Evolutionary conservation across 2,797 vertebrate species (phyloP).

Genomic region (Notamacropus eugenii): DNA sequence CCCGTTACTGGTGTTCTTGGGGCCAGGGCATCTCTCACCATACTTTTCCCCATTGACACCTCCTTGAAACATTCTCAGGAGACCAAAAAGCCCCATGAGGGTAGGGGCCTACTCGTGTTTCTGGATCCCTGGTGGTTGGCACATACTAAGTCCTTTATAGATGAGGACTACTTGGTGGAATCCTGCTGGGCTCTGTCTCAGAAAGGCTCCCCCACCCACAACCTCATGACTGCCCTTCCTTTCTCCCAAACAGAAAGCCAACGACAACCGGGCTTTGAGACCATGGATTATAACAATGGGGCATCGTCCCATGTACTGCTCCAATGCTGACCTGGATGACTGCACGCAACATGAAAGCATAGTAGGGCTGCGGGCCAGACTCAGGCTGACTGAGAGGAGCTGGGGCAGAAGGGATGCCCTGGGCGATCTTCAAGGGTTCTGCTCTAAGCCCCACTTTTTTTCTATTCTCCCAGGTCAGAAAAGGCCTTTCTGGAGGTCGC

Average conservation of each 20-base stretch:
- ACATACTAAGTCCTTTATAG: too few species aligned
- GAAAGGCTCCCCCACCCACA: not conserved
- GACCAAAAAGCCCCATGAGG: not conserved
- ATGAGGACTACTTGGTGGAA: not conserved
- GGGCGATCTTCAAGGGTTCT: not conserved
- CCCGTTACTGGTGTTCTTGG: not conserved
- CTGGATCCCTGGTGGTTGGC: not conserved
- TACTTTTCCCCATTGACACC: fast-evolving
- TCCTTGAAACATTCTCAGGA: not conserved
- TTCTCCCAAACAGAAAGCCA: slow-evolving; percentile 87
- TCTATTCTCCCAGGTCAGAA: slow-evolving; percentile 71
- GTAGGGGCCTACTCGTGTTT: not conserved
- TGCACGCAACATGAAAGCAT: slow-evolving; percentile 89
- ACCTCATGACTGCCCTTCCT: not conserved
- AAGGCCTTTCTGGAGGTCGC: slow-evolving; percentile 67
- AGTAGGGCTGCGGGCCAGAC: slow-evolving; percentile 75
- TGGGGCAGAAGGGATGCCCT: not conserved
- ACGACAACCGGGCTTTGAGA: slow-evolving; percentile 83
- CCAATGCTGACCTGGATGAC: slow-evolving; percentile 91
- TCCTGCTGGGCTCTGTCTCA: not conserved
- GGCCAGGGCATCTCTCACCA: not conserved
- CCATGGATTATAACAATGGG: slow-evolving; percentile 97
- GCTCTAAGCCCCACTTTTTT: not conserved
- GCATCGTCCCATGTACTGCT: slow-evolving; percentile 96
- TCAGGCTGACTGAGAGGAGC: too few species aligned